Evolutionary conservation across 2,888 invertebrate genomes (phyloP).

Genomic region (Calameuta pallipes): DNA sequence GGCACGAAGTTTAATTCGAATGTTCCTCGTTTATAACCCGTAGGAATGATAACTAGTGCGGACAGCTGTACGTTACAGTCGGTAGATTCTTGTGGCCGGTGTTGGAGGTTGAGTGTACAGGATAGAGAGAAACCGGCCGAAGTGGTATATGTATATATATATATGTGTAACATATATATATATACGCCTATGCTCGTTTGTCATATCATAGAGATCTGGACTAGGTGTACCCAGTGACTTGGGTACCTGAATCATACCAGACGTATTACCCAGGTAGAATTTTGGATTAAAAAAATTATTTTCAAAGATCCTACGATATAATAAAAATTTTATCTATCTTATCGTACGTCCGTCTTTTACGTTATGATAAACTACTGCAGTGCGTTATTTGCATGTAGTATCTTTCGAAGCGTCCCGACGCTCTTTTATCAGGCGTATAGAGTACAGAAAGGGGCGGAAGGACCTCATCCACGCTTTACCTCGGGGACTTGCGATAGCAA

Average conservation of each 20-base stretch:
- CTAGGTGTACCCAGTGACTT: not conserved
- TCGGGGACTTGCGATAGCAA: not conserved
- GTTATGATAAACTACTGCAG: not conserved
- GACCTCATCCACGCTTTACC: not conserved
- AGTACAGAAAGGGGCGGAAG: too few species aligned
- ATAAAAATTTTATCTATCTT: not conserved
- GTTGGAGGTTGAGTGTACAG: not conserved
- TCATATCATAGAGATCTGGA: not conserved
- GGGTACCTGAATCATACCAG: not conserved
- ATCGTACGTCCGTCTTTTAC: not conserved
- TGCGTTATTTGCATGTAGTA: not conserved
- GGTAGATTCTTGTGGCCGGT: not conserved
- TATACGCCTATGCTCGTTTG: not conserved
- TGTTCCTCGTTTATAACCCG: constrained; percentile 8
- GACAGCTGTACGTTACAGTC: constrained; percentile 5
- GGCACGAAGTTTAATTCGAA: constrained; percentile 2
- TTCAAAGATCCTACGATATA: not conserved
- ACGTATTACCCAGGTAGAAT: not conserved
- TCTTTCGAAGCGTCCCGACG: not conserved
- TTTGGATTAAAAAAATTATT: not conserved
- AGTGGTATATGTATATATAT: not conserved
- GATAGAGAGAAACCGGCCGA: not conserved
- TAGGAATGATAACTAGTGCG: constrained; percentile 8
- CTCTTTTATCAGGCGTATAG: not conserved
- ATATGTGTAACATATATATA: not conserved